Evolutionary conservation across 2,888 invertebrate genomes (phyloP), one percentile per base, ranked within the genome.

Genomic region (Drosophila falleni): DNA sequence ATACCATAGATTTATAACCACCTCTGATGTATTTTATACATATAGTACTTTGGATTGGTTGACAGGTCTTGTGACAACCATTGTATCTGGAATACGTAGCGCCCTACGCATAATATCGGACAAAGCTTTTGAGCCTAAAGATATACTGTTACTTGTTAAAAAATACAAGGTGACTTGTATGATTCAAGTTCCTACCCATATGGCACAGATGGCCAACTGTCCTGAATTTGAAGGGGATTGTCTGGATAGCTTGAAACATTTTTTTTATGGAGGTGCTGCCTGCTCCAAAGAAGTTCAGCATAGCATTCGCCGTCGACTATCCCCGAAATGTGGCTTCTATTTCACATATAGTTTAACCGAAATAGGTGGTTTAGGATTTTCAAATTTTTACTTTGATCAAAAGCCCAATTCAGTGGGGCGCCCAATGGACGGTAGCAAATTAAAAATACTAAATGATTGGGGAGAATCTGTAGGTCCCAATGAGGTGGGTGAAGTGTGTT

Each of bases 401-500:
- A 60, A 60, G 15, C 50, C 50, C 0, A 50, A 41, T 23, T 60
- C 60, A 1, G 50, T 51, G 10, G 60, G 60, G 0, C 60, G 60
- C 9, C 23, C 42, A 33, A 8, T 9, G 0, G 23, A 41, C 6
- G 82, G 81, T 11, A 26, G 76, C 1, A 71, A 72, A 37, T 63
- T 87, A 11, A 90, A 84, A 78, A 87, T 91, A 37, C 46, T 89
- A 8, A 76, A 84, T 58, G 86, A 89, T 2, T 62, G 73, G 23
- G 83, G 78, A 0, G 58, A 73, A 5, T 44, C 63, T 9, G 64
- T 89, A 35, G 81, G 83, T 3, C 67, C 79, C 8, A 72, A 78
- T 19, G 74, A 87, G 61, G 31, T 61, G 6, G 91, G 91, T 4
- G 90, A 91, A 50, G 80, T 91, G 26, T 64, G 80, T 16, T 66